A percentile compares a stretch with the other conserved stretches of the same genome.
Evolutionary conservation across 1,140 invertebrate species (phyloP).

Genomic region (Nasonia vitripennis): DNA sequence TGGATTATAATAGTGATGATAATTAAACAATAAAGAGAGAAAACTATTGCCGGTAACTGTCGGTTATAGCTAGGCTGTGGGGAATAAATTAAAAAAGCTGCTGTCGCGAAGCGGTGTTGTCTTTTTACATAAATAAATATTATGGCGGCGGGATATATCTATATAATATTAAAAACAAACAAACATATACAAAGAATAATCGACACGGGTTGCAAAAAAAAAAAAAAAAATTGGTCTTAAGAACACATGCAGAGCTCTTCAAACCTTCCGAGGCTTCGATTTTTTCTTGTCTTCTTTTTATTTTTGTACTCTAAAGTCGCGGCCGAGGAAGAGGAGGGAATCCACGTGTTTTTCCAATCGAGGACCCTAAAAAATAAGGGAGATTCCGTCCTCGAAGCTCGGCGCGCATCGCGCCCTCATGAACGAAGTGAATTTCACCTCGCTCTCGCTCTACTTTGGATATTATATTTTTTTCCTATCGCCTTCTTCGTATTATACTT

Average conservation of each 20-base stretch:
- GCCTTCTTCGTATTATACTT: background rate
- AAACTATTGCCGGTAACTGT: conserved; percentile 49
- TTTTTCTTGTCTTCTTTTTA: conserved; percentile 23
- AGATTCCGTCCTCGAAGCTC: conserved; percentile 16
- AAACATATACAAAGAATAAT: conserved; percentile 12
- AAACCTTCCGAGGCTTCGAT: conserved; percentile 29
- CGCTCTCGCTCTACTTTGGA: conserved; percentile 24
- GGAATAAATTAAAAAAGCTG: conserved; percentile 49
- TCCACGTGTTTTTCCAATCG: background rate
- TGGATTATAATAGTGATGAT: background rate
- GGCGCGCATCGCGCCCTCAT: background rate
- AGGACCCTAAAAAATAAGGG: background rate
- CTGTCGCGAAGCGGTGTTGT: conserved; percentile 43
- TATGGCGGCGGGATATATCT: conserved; percentile 38
- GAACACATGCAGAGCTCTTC: conserved; percentile 39
- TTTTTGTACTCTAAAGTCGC: conserved; percentile 47
- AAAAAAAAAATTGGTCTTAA: conserved; percentile 15
- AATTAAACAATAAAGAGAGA: conserved; percentile 30
- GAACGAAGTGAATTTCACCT: conserved; percentile 5
- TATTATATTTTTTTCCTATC: background rate
- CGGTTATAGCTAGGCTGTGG: conserved; percentile 35
- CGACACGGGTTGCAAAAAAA: conserved; percentile 7
- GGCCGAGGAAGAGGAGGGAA: conserved; percentile 22
- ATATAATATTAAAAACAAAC: conserved; percentile 24
- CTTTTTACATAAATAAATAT: conserved; percentile 51